Evolutionary conservation across 2,888 invertebrate species (phyloP), one percentile per base, ranked within the genome.

Genomic region (Ctena decussata): DNA sequence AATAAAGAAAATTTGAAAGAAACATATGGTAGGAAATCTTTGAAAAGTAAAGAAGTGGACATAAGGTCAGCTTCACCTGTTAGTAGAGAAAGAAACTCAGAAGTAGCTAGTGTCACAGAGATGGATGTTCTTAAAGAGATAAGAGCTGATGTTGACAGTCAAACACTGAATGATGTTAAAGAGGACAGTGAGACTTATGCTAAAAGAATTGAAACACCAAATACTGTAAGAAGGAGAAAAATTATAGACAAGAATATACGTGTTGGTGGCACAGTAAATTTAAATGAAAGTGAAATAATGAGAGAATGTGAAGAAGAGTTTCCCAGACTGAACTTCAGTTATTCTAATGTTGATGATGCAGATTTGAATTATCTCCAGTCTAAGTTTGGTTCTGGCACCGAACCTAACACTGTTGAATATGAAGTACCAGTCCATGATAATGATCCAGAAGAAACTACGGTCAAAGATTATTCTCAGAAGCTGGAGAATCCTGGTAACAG

Each of bases 401-500:
- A 49, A 24, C 80, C 80, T 18, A 79, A 82, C 1, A 77, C 73
- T 24, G 27, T 53, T 57, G 73, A 75, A 46, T 78, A 72, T 46
- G 83, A 60, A 24, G 39, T 53, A n/a, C 60, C 76, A 44, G 27
- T 73, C 11, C 49, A 57, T 32, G 82, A 81, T 65, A 37, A 60
- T n/a, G 76, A 57, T 18, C 46, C 35, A 44, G 49, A 81, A 5
- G 65, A 65, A 35, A 65, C 65, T n/a, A 30, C 49, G 53, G 53
- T n/a, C 15, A 37, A 60, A 11, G 83, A 69, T 30, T 93, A 91
- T 76, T 85, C 82, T 1, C 80, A 86, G 30, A 90, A 89, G 72
- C 85, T 94, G 35, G 86, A 86, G 30, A 90, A 93, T 78, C 91
- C 91, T n/a, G 94, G 93, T 35, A 94, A 94, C 84, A 92, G 91